These are phyloP conservation scores for Fragum whitleyi DNA, from an alignment of 2,888 invertebrate species.

Conservation along the genomic window DNA sequence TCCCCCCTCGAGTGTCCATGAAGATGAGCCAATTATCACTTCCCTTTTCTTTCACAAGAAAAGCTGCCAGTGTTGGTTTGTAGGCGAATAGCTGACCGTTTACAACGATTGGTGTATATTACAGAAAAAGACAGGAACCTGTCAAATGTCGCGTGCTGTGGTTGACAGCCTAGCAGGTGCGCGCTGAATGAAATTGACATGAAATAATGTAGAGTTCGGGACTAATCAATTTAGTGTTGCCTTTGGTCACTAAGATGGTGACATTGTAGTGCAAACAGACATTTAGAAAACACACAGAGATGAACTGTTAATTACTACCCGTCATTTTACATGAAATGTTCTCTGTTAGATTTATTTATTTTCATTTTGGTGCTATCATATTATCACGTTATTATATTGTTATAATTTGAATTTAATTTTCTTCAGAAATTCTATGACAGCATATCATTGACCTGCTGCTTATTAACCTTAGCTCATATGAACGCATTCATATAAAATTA, in stretches of 20 bases:
- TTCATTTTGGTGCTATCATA: neutral
- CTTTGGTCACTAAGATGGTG: constrained; percentile 17
- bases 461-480: too few relatives aligned
- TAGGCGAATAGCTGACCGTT: constrained; percentile 27
- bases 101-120: constrained; percentile 32
- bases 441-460: too few relatives aligned
- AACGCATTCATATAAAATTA: too few relatives aligned
- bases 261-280: constrained; percentile 3
- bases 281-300: neutral
- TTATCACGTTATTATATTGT: too few relatives aligned
- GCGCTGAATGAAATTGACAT: constrained; percentile 43
- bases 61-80: constrained; percentile 5
- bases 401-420: too few relatives aligned
- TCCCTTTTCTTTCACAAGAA: constrained; percentile 7
- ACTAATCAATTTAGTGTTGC: constrained; percentile 36
- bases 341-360: constrained; percentile 19
- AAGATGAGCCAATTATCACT: constrained; percentile 17
- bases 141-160: constrained; percentile 44
- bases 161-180: constrained; percentile 48
- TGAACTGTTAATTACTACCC: constrained; percentile 18
- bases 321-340: constrained; percentile 14
- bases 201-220: constrained; percentile 27
- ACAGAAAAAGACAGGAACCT: constrained; percentile 25
- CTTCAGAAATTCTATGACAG: too few relatives aligned
- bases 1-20: neutral